Base-by-base conservation (phyloP, 1,140 invertebrate genomes). In the Drosophila saltans region DNA sequence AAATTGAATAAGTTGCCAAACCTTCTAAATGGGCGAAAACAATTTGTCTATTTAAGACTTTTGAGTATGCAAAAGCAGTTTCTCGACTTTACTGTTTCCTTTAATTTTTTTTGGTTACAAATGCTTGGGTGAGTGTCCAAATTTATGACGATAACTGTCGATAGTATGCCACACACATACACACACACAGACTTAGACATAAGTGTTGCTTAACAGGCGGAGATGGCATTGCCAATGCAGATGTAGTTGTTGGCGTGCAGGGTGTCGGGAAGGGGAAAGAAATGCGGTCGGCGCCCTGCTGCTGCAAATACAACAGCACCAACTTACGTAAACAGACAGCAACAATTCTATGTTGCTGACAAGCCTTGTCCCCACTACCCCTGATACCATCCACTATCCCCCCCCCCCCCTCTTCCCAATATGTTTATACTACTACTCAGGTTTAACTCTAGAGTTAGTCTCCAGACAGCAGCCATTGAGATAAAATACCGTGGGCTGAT, bases 131-230 rank as follows among this genome's bases (percentile, higher is more conserved):
- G 28, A 30, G 28, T 30, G 28, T 30, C 88, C 82, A 91, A 91
- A 91, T 91, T 91, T 90, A 91, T 91, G 88, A 88, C 80, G 88
- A 84, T 91, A 91, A 83, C 88, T 88, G 88, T 91, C 88, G 80
- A 81, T 91, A 81, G 80, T 62, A 79, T 88, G 78, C 74, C 82
- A 78, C 86, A 84, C 26, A 62, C 55, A 21, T 10, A 58, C 28
- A 39, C 88, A 81, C 41, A 62, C 52, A 39, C n/a, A 43, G 16
- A 36, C 80, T 76, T 82, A 84, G 11, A 62, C 41, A 28, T 10
- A 67, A 89, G 80, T 78, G 84, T 89, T 89, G 80, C 80, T 86
- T 74, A 89, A 89, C 85, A 84, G 77, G 84, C 83, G 63, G 55
- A 45, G 69, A 41, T 24, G 24, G 21, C 21, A 9, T 26, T 3